Percentiles rank a stretch among this genome's conserved stretches.
These are phyloP conservation scores for Xerus rutilus DNA, from an alignment of 2,797 vertebrate genomes.

Conservation along the genomic window DNA sequence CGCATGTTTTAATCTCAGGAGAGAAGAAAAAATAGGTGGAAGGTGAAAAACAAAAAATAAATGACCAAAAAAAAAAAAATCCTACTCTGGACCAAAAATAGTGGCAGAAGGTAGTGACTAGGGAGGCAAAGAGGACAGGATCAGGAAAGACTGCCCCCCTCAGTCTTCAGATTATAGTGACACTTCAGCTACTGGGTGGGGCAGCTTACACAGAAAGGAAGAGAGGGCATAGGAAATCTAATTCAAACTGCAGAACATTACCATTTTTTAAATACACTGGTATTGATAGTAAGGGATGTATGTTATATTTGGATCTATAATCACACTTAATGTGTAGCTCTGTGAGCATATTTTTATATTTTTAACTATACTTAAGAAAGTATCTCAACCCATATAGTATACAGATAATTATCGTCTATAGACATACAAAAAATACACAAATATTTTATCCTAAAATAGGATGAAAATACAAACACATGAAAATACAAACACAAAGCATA, in stretches of 20 bases:
- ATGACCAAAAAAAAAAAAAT: not conserved
- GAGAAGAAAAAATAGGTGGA: not conserved
- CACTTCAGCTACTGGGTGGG: conserved; percentile 69
- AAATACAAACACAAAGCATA: conserved; percentile 57
- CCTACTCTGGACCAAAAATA: not conserved
- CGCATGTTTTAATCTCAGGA: not conserved
- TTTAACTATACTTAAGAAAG: not conserved
- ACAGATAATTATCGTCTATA: not conserved
- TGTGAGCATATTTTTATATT: conserved; percentile 15
- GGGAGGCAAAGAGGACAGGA: not conserved
- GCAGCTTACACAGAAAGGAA: conserved; percentile 68
- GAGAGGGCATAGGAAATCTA: not conserved
- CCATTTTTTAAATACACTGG: not conserved
- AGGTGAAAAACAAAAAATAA: not conserved
- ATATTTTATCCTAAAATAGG: not conserved
- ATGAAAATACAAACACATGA: not conserved
- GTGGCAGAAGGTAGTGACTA: not conserved
- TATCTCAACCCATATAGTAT: not conserved
- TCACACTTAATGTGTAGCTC: not conserved
- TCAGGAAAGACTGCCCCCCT: conserved; percentile 58
- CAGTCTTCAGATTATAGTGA: not conserved
- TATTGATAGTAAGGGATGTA: not conserved
- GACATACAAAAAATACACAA: not conserved
- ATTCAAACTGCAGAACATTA: conserved; percentile 37
- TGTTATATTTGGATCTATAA: conserved; percentile 17